Evolutionary conservation across 2,888 invertebrate species (phyloP).

Genomic region (Hymenopus coronatus): DNA sequence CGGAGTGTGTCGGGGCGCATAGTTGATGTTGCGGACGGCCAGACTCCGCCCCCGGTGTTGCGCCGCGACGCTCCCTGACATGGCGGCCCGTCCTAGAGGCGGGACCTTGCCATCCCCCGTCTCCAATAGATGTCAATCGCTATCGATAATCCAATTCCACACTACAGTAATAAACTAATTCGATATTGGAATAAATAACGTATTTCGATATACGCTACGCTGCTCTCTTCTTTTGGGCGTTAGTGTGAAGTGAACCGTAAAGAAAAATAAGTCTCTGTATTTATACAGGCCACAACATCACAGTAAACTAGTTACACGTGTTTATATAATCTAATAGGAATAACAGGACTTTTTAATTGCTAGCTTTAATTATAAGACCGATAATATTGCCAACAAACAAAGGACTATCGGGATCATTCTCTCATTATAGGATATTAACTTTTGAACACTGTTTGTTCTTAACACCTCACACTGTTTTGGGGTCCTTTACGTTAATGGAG

Average conservation of each 20-base stretch:
- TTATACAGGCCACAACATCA: background rate
- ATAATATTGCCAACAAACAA: background rate
- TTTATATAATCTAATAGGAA: background rate
- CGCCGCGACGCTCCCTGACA: background rate
- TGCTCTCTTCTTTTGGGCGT: background rate
- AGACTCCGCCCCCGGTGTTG: background rate
- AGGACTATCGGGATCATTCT: background rate
- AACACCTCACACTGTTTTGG: background rate
- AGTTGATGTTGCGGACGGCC: background rate
- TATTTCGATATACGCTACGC: background rate
- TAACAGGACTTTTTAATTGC: background rate
- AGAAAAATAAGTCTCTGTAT: background rate
- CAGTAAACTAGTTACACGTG: background rate
- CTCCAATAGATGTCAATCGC: background rate
- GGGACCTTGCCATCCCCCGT: background rate
- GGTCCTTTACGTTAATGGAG: background rate
- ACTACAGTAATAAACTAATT: background rate
- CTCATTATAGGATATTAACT: background rate
- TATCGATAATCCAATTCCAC: background rate
- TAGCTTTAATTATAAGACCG: background rate
- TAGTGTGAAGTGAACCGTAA: background rate
- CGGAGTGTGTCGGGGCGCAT: background rate
- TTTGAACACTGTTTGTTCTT: background rate
- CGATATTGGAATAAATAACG: background rate
- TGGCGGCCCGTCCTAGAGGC: background rate